Evolutionary conservation across 2,888 invertebrate species (phyloP).

Genomic region (Pheosia tremula): DNA sequence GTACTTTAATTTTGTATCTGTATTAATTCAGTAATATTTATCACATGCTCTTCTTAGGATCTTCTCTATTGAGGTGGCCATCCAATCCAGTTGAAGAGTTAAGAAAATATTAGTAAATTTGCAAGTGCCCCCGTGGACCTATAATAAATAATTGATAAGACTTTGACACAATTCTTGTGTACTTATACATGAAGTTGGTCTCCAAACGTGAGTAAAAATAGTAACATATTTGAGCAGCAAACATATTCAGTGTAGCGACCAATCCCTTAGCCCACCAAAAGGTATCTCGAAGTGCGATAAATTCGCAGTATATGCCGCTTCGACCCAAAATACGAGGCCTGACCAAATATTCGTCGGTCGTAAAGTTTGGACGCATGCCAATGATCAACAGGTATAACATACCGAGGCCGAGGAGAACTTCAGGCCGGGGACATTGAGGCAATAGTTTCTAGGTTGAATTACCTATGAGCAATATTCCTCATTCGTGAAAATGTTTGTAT

Average conservation of each 20-base stretch:
- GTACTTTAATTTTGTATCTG: too few species aligned
- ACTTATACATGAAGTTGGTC: too few species aligned
- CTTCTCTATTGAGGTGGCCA: too few species aligned
- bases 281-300: conserved; percentile 50
- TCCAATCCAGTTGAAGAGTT: too few species aligned
- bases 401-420: conserved; percentile 15
- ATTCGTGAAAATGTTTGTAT: too few species aligned
- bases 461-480: background rate
- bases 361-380: conserved; percentile 50
- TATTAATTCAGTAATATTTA: too few species aligned
- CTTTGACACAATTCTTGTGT: too few species aligned
- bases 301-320: conserved; percentile 49
- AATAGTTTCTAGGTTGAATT: background rate
- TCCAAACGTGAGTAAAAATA: too few species aligned
- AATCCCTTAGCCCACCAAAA: conserved; percentile 34
- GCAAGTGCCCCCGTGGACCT: too few species aligned
- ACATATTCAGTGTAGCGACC: background rate
- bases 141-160: too few species aligned
- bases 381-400: conserved; percentile 54
- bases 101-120: too few species aligned
- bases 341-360: conserved; percentile 47
- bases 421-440: conserved; percentile 8
- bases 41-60: too few species aligned
- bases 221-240: background rate
- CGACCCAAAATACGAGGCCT: conserved; percentile 32